These are phyloP conservation scores for Sinotaia quadrata DNA, from an alignment of 2,888 invertebrate genomes.

Conservation along the genomic window DNA sequence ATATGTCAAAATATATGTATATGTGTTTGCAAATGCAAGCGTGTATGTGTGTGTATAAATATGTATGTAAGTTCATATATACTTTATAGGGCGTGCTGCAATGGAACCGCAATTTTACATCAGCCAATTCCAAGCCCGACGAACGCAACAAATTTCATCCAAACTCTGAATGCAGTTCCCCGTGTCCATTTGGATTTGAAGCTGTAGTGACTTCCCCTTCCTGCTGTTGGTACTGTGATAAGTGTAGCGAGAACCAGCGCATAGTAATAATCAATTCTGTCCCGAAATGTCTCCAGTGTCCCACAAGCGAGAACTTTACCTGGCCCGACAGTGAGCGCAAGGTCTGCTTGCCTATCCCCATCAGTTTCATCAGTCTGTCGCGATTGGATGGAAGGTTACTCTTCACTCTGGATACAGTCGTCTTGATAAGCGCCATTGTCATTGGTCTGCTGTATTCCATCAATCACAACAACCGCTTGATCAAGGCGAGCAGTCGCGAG, in stretches of 20 bases:
- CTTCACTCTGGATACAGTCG: background rate
- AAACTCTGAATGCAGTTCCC: slow-evolving; percentile 38
- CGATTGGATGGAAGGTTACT: background rate
- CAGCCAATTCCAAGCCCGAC: too few species aligned
- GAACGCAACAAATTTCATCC: too few species aligned
- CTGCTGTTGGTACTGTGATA: slow-evolving; percentile 54
- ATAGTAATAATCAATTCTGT: slow-evolving; percentile 19
- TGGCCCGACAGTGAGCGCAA: slow-evolving; percentile 43
- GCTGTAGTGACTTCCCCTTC: slow-evolving; percentile 34
- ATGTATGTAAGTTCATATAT: too few species aligned
- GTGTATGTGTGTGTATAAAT: too few species aligned
- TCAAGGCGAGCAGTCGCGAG: slow-evolving; percentile 52
- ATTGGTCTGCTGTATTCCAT: background rate
- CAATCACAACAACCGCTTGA: slow-evolving; percentile 34
- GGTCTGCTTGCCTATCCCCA: slow-evolving; percentile 33
- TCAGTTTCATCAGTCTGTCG: slow-evolving; percentile 4
- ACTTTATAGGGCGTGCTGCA: too few species aligned
- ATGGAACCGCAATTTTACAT: too few species aligned
- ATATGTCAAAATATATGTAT: too few species aligned
- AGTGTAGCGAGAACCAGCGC: slow-evolving; percentile 40
- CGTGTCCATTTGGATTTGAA: slow-evolving; percentile 41
- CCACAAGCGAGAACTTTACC: slow-evolving; percentile 24
- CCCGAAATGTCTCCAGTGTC: slow-evolving; percentile 37
- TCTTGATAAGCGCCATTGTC: background rate
- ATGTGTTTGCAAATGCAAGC: too few species aligned